Conservation (phyloP, 2,113 vertebrate genomes). For the Leuciscus idus region DNA sequence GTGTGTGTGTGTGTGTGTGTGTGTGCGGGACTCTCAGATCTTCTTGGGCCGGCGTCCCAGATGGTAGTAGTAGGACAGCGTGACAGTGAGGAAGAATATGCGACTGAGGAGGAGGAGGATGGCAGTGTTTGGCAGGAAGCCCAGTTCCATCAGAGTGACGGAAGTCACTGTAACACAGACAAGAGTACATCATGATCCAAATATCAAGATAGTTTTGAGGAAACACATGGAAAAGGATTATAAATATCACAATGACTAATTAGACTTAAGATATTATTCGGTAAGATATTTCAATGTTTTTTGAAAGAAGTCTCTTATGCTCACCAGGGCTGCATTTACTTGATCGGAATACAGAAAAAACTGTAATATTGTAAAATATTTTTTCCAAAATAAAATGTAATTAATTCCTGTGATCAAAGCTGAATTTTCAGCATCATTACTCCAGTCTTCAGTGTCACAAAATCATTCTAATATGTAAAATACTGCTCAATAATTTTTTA, state of each 20-base stretch:
- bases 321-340: background rate
- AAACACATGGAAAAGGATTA: background rate
- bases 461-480: background rate
- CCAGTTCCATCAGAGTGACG: constrained; percentile 83
- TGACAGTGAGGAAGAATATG: constrained; percentile 84
- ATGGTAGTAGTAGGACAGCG: constrained; percentile 91
- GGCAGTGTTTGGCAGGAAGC: constrained; percentile 78
- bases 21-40: constrained; percentile 69
- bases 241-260: background rate
- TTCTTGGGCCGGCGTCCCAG: constrained; percentile 92
- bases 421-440: background rate
- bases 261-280: background rate
- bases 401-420: background rate
- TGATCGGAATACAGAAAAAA: background rate
- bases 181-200: background rate
- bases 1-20: too few relatives aligned
- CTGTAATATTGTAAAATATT: background rate
- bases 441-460: background rate
- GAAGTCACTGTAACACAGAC: constrained; percentile 84
- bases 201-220: background rate
- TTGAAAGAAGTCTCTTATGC: background rate
- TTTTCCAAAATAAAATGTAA: background rate
- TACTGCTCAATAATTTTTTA: too few relatives aligned
- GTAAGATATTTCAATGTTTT: background rate
- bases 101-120: constrained; percentile 87